Evolutionary conservation across 1,140 invertebrate species (phyloP).

Genomic region (Varroa destructor): DNA sequence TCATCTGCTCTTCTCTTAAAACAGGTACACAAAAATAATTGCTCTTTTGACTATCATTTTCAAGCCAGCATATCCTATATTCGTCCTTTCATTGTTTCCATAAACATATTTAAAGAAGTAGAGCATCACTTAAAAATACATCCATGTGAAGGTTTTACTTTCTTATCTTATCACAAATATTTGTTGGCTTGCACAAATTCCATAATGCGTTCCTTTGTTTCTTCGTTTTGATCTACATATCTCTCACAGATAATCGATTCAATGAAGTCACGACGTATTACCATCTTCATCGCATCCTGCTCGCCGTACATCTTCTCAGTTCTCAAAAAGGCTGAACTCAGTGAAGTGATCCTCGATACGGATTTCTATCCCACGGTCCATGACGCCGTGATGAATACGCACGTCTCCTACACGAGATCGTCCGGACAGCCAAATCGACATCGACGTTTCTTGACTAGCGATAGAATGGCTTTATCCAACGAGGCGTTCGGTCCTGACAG

Average conservation of each 20-base stretch:
- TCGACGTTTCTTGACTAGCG: not conserved
- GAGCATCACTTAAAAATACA: too few species aligned
- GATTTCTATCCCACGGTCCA: conserved; percentile 7
- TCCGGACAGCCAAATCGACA: not conserved
- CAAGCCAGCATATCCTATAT: not conserved
- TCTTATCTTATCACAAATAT: too few species aligned
- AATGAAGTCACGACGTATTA: not conserved
- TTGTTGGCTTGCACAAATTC: too few species aligned
- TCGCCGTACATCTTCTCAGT: not conserved
- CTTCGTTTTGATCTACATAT: not conserved
- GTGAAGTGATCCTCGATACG: not conserved
- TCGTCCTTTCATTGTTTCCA: not conserved
- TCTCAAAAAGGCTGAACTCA: not conserved
- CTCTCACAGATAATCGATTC: not conserved
- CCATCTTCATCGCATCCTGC: not conserved
- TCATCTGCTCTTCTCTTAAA: not conserved
- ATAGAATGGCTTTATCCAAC: not conserved
- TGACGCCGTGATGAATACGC: conserved; percentile 21
- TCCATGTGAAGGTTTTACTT: too few species aligned
- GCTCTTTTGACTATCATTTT: too few species aligned
- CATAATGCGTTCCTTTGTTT: too few species aligned
- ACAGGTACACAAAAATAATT: not conserved
- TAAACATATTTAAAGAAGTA: too few species aligned
- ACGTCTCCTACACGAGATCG: not conserved
- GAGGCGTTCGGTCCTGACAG: conserved; percentile 19